A percentile compares a stretch with the other conserved stretches of the same genome.
Evolutionary conservation across 64 coral and sea anemone genomes (phyloP).

Genomic region (Catalaphyllia jardinei): DNA sequence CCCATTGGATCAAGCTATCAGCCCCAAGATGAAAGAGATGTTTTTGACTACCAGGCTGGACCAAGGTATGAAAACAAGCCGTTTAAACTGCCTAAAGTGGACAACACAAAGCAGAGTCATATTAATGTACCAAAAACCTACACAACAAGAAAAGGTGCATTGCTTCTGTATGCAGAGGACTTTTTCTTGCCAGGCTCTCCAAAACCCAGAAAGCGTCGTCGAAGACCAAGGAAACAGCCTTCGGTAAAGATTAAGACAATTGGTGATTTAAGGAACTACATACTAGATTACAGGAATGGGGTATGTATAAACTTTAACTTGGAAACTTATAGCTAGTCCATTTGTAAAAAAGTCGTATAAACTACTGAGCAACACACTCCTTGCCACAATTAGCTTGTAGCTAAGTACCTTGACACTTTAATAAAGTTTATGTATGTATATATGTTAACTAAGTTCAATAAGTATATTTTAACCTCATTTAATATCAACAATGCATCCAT

Average conservation of each 20-base stretch:
- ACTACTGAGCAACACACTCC: too few relatives aligned
- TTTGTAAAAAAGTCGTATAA: too few relatives aligned
- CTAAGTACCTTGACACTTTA: too few relatives aligned
- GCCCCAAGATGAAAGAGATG: not conserved
- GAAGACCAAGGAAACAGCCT: slow-evolving; percentile 59
- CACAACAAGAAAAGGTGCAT: slow-evolving; percentile 89
- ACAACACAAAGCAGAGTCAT: not conserved
- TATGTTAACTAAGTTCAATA: too few relatives aligned
- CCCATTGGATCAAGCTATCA: slow-evolving; percentile 59
- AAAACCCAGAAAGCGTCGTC: slow-evolving; percentile 77
- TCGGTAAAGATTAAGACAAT: slow-evolving; percentile 75
- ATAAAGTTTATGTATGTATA: too few relatives aligned
- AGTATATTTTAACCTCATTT: too few relatives aligned
- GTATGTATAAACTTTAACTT: slow-evolving; percentile 38
- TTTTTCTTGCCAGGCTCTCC: slow-evolving; percentile 87
- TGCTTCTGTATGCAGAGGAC: slow-evolving; percentile 92
- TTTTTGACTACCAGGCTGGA: not conserved
- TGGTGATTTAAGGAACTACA: slow-evolving; percentile 74
- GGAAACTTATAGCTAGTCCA: too few relatives aligned
- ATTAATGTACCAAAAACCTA: slow-evolving; percentile 87
- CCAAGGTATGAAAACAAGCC: slow-evolving; percentile 55
- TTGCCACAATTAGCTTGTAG: too few relatives aligned
- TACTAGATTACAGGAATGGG: slow-evolving; percentile 96
- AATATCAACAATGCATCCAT: too few relatives aligned
- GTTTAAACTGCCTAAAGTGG: slow-evolving; percentile 75